Conservation (phyloP, 2,113 vertebrate genomes). For the Gambusia holbrooki region DNA sequence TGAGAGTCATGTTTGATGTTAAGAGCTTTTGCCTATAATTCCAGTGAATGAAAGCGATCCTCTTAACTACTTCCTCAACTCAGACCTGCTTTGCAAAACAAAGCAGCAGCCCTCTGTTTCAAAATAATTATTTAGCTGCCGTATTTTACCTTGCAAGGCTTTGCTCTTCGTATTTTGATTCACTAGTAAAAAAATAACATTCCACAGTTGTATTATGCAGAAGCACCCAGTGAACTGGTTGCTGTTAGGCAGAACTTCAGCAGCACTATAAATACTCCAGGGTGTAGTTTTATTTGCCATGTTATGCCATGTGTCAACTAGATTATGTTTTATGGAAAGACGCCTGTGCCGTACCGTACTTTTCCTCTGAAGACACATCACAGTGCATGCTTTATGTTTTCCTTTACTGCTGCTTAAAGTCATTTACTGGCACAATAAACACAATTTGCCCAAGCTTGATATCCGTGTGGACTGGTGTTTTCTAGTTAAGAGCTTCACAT, state of each 20-base stretch:
- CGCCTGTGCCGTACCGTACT: constrained; percentile 19
- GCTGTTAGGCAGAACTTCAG: constrained; percentile 23
- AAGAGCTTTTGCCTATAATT: constrained; percentile 51
- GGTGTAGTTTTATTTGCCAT: constrained; percentile 21
- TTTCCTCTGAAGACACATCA: constrained; percentile 29
- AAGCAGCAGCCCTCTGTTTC: constrained; percentile 25
- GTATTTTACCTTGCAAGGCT: constrained; percentile 31
- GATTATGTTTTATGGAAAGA: constrained; percentile 6
- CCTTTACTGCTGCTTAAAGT: constrained; percentile 18
- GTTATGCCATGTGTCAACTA: constrained; percentile 5
- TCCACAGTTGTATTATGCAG: constrained; percentile 37
- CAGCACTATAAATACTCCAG: constrained; percentile 9
- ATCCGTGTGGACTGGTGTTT: background rate
- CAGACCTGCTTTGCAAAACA: constrained; percentile 55
- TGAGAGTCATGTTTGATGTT: constrained; percentile 30
- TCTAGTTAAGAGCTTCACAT: background rate
- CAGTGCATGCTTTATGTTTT: constrained; percentile 42
- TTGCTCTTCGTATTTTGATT: constrained; percentile 10
- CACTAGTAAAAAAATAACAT: constrained; percentile 45
- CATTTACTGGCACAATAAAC: constrained; percentile 52
- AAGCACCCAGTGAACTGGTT: constrained; percentile 4
- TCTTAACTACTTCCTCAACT: constrained; percentile 63
- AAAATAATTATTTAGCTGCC: constrained; percentile 9
- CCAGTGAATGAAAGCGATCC: constrained; percentile 63
- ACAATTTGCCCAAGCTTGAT: background rate